These are phyloP conservation scores for Norana najaformis DNA, from an alignment of 2,888 invertebrate species.

Conservation along the genomic window DNA sequence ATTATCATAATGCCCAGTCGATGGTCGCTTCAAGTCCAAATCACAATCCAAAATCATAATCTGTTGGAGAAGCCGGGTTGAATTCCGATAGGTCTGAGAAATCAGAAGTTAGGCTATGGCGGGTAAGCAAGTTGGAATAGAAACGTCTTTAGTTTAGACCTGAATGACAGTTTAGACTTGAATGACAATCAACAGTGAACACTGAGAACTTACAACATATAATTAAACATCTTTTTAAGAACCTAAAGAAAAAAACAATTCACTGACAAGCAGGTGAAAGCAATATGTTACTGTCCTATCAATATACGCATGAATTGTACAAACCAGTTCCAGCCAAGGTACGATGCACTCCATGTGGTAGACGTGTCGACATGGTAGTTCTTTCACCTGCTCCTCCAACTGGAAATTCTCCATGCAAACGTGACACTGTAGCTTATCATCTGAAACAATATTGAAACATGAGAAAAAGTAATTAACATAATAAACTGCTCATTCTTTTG, in stretches of 20 bases:
- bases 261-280: background rate
- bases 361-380: constrained; percentile 82
- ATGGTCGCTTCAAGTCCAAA: no score
- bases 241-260: background rate
- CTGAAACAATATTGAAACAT: constrained; percentile 19
- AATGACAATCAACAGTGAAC: no score
- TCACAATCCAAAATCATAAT: no score
- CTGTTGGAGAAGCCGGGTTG: no score
- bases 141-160: no score
- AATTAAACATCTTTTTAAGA: background rate
- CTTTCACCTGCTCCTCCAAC: constrained; percentile 75
- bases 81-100: no score
- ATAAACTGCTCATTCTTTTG: background rate
- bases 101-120: no score
- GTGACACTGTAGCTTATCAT: constrained; percentile 75
- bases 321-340: constrained; percentile 87
- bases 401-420: constrained; percentile 93
- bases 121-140: no score
- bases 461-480: background rate
- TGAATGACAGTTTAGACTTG: no score
- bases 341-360: constrained; percentile 91
- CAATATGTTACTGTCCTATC: background rate
- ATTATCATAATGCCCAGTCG: no score
- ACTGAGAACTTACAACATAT: background rate
- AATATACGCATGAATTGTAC: constrained; percentile 44